phyloP scores from a whole-genome alignment of 2,797 vertebrate genomes.

The Mycteria americana region DNA sequence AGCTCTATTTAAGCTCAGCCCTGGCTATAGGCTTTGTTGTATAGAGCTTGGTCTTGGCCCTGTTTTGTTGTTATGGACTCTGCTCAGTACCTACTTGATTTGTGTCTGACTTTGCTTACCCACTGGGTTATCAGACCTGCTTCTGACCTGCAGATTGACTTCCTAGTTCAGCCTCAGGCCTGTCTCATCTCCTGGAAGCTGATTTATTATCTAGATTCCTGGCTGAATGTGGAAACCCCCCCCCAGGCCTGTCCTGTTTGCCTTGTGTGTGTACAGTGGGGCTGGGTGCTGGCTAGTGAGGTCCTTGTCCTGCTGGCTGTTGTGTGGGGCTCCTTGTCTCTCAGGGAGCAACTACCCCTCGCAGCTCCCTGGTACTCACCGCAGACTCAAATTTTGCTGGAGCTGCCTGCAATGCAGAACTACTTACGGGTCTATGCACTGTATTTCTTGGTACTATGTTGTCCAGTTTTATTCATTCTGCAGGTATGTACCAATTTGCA shows the following conservation, averaged over 20 bases:
- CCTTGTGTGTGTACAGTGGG: neutral
- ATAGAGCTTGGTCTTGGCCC: too few species aligned
- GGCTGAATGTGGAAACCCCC: neutral
- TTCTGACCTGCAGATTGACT: neutral
- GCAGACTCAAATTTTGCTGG: fast-evolving
- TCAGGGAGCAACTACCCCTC: neutral
- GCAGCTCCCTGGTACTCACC: neutral
- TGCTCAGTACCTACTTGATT: fast-evolving
- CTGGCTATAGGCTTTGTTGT: too few species aligned
- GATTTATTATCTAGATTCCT: neutral
- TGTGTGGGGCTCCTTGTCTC: neutral
- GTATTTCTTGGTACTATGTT: fast-evolving
- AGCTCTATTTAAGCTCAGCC: neutral
- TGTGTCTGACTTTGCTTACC: fast-evolving
- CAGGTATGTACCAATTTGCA: neutral
- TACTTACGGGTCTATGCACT: neutral
- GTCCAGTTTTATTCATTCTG: neutral
- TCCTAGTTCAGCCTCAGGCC: neutral
- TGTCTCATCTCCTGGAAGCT: neutral
- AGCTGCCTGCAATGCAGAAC: neutral
- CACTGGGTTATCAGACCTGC: fast-evolving
- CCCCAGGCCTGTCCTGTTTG: neutral
- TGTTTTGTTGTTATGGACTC: fast-evolving
- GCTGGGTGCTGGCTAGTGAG: neutral
- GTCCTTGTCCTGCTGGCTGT: neutral